Percentiles rank a stretch among this genome's conserved stretches.
These are phyloP conservation scores for Mesorhabditis sp. DNA, from an alignment of 2,888 invertebrate genomes.

Conservation along the genomic window DNA sequence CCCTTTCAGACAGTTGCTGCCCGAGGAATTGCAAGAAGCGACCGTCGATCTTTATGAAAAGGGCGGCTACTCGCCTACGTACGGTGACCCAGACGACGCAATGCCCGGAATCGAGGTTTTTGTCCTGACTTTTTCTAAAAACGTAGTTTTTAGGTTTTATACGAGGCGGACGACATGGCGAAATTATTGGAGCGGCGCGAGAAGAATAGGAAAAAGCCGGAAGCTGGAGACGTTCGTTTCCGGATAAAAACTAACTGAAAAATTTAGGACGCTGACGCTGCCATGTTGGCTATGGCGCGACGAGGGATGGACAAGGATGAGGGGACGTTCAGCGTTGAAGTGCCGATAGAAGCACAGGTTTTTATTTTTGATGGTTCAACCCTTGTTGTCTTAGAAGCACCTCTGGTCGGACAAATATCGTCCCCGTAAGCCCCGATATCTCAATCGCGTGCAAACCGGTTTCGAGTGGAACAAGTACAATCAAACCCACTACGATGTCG, in stretches of 20 bases:
- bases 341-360: slow-evolving; percentile 50
- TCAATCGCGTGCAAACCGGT: slow-evolving; percentile 78
- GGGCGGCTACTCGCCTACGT: slow-evolving; percentile 74
- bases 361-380: not conserved
- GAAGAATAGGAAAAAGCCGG: slow-evolving; percentile 24
- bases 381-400: slow-evolving; percentile 70
- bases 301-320: slow-evolving; percentile 82
- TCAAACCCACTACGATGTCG: slow-evolving; percentile 99
- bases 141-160: slow-evolving; percentile 72
- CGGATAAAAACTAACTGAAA: not conserved
- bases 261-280: slow-evolving; percentile 61
- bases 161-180: slow-evolving; percentile 74
- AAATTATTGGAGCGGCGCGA: slow-evolving; percentile 62
- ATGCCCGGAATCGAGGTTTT: slow-evolving; percentile 45
- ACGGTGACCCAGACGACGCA: slow-evolving; percentile 39
- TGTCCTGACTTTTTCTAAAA: not conserved
- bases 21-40: slow-evolving; percentile 39
- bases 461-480: slow-evolving; percentile 99
- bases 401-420: slow-evolving; percentile 97
- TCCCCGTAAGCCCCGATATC: slow-evolving; percentile 93
- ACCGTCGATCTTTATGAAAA: slow-evolving; percentile 68
- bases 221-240: slow-evolving; percentile 8
- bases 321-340: slow-evolving; percentile 68
- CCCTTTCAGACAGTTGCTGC: slow-evolving; percentile 29
- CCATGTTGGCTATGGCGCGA: slow-evolving; percentile 76